Base-by-base conservation (phyloP, 2,797 vertebrate species). In the Myotis planiceps region DNA sequence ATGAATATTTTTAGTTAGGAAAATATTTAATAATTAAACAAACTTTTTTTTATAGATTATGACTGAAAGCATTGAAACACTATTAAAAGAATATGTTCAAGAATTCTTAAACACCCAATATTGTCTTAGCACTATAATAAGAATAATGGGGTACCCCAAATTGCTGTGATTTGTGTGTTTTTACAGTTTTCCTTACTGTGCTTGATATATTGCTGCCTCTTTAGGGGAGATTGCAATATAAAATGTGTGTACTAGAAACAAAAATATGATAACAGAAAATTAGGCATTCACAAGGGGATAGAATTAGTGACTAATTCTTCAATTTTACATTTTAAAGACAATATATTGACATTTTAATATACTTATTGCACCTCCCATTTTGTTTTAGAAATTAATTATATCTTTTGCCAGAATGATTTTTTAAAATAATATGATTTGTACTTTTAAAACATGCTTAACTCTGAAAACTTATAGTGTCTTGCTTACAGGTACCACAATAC, bases 401-500 rank as follows among this genome's bases (percentile, higher is more conserved):
- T 53, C 3, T 39, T 74, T 93, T 88, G 34, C n/a, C 55, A 75
- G 65, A 92, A 85, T 88, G 60, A 55, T 72, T 89, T 95, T 85
- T 1, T 10, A 6, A 45, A 93, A 74, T 93, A 45, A 27, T 90
- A 29, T 84, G 37, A 39, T 68, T 88, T 88, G 94, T 96, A 87
- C 34, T 66, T 88, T 96, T 98, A n/a, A 96, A 79, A 23, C 18
- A 42, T 83, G 83, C 97, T 60, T 97, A 88, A 97, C 92, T 97
- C 93, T 85, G 80, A 96, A 96, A 97, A 98, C 75, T 98, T 97
- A 96, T 92, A 97, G 98, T 97, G 91, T 98, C 97, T 98, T 97
- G 97, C 98, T 98, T 98, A 51, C 86, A 96, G 97, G 95, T 98
- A 96, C 97, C 97, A 96, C 97, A 98, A 86, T 98, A 97, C 98